Evolutionary conservation across 2,113 vertebrate genomes (phyloP).

Genomic region (Chaenogobius annularis): DNA sequence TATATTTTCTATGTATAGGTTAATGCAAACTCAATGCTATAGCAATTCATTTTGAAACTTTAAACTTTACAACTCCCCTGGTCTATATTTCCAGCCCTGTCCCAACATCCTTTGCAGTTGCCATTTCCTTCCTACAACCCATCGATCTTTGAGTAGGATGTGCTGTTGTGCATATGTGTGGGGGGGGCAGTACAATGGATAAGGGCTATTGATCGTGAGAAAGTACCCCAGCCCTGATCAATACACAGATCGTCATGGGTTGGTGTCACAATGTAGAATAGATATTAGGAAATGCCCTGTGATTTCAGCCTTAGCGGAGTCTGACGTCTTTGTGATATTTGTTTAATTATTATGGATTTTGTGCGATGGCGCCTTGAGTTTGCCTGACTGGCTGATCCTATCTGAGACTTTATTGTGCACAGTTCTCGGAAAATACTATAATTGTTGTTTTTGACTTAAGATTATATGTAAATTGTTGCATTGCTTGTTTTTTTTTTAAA

Average conservation of each 20-base stretch:
- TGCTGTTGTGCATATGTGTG: constrained; percentile 33
- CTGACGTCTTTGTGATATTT: constrained; percentile 48
- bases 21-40: too few relatives aligned
- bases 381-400: constrained; percentile 59
- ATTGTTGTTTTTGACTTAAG: constrained; percentile 60
- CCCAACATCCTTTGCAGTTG: constrained; percentile 15
- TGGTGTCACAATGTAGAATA: constrained; percentile 27
- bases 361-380: constrained; percentile 51
- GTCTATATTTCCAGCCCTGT: constrained; percentile 16
- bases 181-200: constrained; percentile 38
- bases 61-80: neutral
- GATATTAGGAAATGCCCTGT: neutral
- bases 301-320: constrained; percentile 39
- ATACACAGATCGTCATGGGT: constrained; percentile 50
- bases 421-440: constrained; percentile 50
- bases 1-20: too few relatives aligned
- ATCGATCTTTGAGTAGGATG: constrained; percentile 42
- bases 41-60: too few relatives aligned
- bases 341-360: constrained; percentile 60
- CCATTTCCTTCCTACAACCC: constrained; percentile 22
- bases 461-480: neutral
- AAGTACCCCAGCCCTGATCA: constrained; percentile 53
- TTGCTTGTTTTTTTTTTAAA: neutral
- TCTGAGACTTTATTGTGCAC: constrained; percentile 38
- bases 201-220: constrained; percentile 48